These are phyloP conservation scores for Hetaerina titia DNA, from an alignment of 2,888 invertebrate genomes.

Conservation along the genomic window DNA sequence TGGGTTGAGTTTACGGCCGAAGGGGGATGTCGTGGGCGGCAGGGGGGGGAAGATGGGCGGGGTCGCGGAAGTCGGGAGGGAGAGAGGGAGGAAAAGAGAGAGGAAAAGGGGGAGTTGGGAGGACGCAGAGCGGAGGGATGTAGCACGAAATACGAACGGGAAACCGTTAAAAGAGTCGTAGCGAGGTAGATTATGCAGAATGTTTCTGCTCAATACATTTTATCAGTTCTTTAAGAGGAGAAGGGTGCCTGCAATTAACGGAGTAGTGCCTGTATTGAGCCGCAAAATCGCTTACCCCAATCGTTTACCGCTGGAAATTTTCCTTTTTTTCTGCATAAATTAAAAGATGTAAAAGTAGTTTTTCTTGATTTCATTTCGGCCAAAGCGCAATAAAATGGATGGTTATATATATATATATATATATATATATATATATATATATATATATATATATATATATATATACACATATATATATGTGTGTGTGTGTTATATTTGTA, in stretches of 20 bases:
- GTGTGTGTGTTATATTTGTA: no score
- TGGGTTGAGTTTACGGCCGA: neutral
- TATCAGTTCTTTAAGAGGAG: neutral
- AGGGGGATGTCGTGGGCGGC: neutral
- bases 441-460: no score
- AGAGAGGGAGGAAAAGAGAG: neutral
- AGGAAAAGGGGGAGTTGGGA: neutral
- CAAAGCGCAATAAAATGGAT: no score
- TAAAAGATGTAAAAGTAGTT: neutral
- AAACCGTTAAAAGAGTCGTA: neutral
- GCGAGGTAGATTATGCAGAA: neutral
- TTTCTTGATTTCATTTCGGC: neutral
- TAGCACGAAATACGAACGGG: neutral
- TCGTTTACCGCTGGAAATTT: neutral
- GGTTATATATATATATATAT: no score
- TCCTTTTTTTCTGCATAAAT: neutral
- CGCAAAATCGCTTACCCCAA: neutral
- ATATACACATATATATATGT: no score
- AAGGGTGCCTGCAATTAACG: neutral
- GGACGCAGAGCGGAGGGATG: neutral
- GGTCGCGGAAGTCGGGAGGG: neutral
- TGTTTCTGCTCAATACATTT: neutral
- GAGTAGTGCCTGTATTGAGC: neutral
- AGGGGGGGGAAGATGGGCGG: neutral
- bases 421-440: no score